Evolutionary conservation across 2,113 vertebrate genomes (phyloP).

Genomic region (Suncus etruscus): DNA sequence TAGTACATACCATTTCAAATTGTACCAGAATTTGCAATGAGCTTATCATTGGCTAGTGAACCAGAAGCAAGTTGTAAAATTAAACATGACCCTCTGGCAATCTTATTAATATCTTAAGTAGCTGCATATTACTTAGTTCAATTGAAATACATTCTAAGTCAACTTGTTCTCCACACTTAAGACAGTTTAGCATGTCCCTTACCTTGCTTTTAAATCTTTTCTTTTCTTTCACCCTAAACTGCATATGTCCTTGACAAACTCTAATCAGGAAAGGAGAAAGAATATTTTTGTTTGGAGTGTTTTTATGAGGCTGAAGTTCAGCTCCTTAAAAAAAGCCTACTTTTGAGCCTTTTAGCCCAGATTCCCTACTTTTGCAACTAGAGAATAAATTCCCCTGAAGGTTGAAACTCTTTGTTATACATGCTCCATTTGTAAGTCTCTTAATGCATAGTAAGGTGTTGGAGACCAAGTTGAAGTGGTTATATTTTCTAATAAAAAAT

Average conservation of each 20-base stretch:
- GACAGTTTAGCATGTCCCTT: not conserved
- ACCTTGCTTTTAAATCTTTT: not conserved
- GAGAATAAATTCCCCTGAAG: not conserved
- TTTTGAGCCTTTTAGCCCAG: not conserved
- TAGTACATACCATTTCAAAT: not conserved
- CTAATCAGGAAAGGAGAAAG: not conserved
- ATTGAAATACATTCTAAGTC: conserved; percentile 1
- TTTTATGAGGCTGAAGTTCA: not conserved
- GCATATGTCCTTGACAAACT: not conserved
- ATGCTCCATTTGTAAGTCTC: not conserved
- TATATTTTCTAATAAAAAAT: conserved; percentile 9
- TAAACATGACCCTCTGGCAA: not conserved
- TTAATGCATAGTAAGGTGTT: not conserved
- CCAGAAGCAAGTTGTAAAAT: not conserved
- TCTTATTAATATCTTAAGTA: not conserved
- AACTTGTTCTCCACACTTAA: not conserved
- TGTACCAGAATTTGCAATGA: not conserved
- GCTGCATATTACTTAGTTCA: not conserved
- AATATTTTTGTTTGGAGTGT: not conserved
- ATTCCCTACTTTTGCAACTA: not conserved
- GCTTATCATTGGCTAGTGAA: not conserved
- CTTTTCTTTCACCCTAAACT: not conserved
- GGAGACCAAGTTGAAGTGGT: not conserved
- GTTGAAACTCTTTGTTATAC: not conserved
- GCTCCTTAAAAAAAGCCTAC: not conserved